Conservation (phyloP, 2,113 vertebrate species). For the Odontesthes bonariensis region DNA sequence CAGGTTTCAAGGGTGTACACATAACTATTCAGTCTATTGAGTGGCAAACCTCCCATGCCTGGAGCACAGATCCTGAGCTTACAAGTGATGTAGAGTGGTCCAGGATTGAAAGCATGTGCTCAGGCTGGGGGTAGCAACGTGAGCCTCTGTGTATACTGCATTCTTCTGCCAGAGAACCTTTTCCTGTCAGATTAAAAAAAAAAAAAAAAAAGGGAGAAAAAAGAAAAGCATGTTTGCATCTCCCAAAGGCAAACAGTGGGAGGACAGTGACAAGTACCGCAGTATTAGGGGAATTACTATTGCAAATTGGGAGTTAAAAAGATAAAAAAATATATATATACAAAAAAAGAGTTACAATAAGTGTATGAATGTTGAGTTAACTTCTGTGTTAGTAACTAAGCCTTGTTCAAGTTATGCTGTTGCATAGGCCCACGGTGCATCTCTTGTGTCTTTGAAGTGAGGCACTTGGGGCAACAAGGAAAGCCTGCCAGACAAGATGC, state of each 20-base stretch:
- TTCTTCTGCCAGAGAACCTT: conserved; percentile 1
- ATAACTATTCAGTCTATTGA: conserved; percentile 4
- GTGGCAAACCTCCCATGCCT: neutral
- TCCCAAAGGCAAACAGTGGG: neutral
- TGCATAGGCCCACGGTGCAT: conserved; percentile 41
- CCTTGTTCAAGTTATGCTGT: conserved; percentile 53
- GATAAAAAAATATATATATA: no score
- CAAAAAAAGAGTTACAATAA: conserved; percentile 7
- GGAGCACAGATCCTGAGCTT: conserved; percentile 7
- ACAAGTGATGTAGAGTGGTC: conserved; percentile 5
- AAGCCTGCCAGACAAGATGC: conserved; percentile 69
- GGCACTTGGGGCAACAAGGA: conserved; percentile 58
- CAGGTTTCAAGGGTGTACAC: conserved; percentile 21
- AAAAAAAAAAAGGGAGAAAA: no score
- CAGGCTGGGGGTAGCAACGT: neutral
- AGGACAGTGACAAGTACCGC: conserved; percentile 21
- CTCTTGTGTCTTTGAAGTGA: conserved; percentile 70
- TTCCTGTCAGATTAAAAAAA: conserved; percentile 11
- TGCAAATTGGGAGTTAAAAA: conserved; percentile 21
- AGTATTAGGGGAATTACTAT: conserved; percentile 20
- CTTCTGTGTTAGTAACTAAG: conserved; percentile 40
- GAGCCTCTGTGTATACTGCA: conserved; percentile 11
- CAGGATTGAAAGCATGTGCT: conserved; percentile 3
- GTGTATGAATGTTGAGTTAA: conserved; percentile 37
- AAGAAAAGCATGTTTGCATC: neutral